Conservation (phyloP, 2,113 vertebrate species). For the Eurypyga helias region DNA sequence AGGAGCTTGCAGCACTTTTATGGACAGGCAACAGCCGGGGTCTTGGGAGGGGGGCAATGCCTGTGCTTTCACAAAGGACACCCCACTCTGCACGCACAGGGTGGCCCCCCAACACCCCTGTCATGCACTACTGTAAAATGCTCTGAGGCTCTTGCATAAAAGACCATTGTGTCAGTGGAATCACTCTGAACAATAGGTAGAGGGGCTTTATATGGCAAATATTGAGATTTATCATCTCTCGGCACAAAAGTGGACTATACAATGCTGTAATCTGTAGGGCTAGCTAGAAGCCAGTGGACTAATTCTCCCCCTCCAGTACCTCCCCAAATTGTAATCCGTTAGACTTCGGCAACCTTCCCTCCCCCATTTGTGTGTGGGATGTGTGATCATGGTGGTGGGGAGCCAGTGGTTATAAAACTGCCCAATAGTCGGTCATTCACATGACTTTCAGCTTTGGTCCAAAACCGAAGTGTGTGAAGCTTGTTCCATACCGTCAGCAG, state of each 20-base stretch:
- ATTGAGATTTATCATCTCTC: neutral
- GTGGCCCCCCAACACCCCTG: rapidly evolving
- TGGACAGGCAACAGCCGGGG: neutral
- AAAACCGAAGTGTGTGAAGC: neutral
- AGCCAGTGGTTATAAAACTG: neutral
- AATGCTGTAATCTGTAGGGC: neutral
- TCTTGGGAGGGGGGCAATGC: neutral
- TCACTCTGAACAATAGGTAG: neutral
- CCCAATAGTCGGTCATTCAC: neutral
- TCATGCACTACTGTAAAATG: neutral
- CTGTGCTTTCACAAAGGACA: neutral
- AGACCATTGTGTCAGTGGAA: rapidly evolving
- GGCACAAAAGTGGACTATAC: neutral
- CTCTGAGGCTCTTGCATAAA: neutral
- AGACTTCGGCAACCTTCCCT: neutral
- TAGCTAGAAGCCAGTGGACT: neutral
- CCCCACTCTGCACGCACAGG: neutral
- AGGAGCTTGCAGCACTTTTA: neutral
- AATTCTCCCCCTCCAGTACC: neutral
- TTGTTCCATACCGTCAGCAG: neutral
- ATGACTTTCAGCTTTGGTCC: neutral
- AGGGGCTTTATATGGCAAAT: neutral
- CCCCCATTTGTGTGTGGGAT: neutral
- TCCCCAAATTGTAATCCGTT: neutral
- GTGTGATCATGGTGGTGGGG: neutral